phyloP scores from a whole-genome alignment of 2,113 vertebrate genomes.

The Corythoichthys intestinalis region DNA sequence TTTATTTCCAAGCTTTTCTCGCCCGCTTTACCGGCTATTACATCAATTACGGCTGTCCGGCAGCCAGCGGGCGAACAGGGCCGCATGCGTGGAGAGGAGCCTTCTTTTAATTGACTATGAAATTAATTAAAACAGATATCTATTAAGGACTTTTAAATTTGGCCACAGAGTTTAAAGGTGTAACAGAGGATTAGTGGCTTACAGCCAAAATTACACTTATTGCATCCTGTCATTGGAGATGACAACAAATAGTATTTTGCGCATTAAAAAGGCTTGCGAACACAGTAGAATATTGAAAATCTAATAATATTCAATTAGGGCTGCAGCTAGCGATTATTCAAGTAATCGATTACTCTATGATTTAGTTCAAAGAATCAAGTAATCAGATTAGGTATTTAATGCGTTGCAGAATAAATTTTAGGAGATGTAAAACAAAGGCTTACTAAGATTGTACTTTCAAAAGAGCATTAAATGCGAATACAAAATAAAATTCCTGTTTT shows the following conservation, averaged over 20 bases:
- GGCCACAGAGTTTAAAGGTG: slow-evolving; percentile 73
- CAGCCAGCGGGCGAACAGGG: slow-evolving; percentile 49
- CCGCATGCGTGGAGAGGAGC: slow-evolving; percentile 57
- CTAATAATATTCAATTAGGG: no score
- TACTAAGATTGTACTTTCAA: no score
- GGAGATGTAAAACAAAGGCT: no score
- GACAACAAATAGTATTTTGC: not conserved
- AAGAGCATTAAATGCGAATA: no score
- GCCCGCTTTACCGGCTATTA: slow-evolving; percentile 48
- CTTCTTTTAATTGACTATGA: slow-evolving; percentile 74
- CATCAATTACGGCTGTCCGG: slow-evolving; percentile 64
- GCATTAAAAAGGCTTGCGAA: not conserved
- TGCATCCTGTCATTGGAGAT: slow-evolving; percentile 28
- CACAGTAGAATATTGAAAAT: not conserved
- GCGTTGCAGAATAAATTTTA: no score
- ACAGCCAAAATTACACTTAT: slow-evolving; percentile 69
- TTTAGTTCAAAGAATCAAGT: no score
- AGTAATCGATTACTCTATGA: no score
- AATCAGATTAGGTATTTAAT: no score
- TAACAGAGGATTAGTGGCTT: slow-evolving; percentile 76
- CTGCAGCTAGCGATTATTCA: no score
- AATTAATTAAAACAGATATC: slow-evolving; percentile 76
- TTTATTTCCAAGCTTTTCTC: slow-evolving; percentile 56
- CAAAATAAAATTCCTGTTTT: no score
- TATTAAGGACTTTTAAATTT: slow-evolving; percentile 71